Base-by-base conservation (phyloP, 2,888 invertebrate species). In the Apamea monoglypha region DNA sequence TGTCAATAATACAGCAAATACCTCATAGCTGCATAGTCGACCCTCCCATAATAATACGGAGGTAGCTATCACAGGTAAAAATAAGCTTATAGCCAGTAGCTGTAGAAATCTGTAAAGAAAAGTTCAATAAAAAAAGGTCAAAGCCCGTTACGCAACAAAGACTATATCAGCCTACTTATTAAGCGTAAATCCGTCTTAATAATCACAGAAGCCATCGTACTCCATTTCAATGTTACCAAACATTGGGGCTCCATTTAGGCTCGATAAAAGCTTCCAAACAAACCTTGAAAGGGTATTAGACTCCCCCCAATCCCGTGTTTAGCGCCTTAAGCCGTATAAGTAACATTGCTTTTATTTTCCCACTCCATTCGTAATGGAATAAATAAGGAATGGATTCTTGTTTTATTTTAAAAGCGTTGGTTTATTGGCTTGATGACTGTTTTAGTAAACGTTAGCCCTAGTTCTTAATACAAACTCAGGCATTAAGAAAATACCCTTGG, bases 251-350 rank as follows among this genome's bases (percentile, higher is more conserved):
- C 82, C 83, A 86, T 87, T 86, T 85, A 85, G 86, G 81, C 74
- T 78, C 80, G 88, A 81, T 87, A 87, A 86, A 87, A 90, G 83
- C 87, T 80, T 83, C 81, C 82, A 89, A 88, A 85, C 84, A 87
- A 87, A 89, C 86, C 81, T 83, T 81, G 81, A 87, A 88, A 89
- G 87, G 84, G 88, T 87, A 90, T 90, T 90, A 89, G 84, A 32
- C 82, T 81, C 78, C 69, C 75, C 59, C 69, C 76, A 89, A 87
- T 82, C 87, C 83, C 75, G 81, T 86, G 80, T 85, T 88, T 83
- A 87, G 78, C 84, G 87, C 87, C 84, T 77, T 87, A 84, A 82
- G 87, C 82, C 82, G 66, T 82, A 78, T 88, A 86, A 88, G 87
- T 88, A 86, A 84, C 81, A 74, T 81, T 76, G 84, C 82, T 80